These are phyloP conservation scores for Clarias gariepinus DNA, from an alignment of 2,113 vertebrate genomes.

Conservation along the genomic window DNA sequence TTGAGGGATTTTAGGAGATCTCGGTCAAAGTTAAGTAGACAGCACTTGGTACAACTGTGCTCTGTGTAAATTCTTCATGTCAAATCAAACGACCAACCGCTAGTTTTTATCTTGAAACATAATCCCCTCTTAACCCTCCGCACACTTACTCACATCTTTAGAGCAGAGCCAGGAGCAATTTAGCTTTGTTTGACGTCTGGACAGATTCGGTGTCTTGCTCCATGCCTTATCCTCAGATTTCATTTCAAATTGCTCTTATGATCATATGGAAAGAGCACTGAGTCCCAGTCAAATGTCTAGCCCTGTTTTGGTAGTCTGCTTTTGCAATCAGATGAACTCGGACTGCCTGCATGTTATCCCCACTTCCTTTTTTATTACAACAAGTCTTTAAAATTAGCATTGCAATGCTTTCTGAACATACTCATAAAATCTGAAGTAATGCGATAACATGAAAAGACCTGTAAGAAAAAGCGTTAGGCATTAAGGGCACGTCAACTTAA, in stretches of 20 bases:
- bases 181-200: constrained; percentile 55
- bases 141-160: constrained; percentile 24
- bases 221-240: constrained; percentile 24
- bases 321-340: constrained; percentile 46
- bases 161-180: constrained; percentile 54
- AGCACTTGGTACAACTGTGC: constrained; percentile 35
- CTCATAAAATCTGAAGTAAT: constrained; percentile 27
- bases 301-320: constrained; percentile 36
- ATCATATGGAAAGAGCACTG: neutral
- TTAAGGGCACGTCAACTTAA: neutral
- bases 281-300: neutral
- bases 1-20: constrained; percentile 25
- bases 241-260: constrained; percentile 33
- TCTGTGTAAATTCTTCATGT: constrained; percentile 56
- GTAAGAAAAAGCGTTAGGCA: constrained; percentile 11
- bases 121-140: constrained; percentile 41
- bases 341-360: constrained; percentile 20
- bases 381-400: constrained; percentile 35
- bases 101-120: constrained; percentile 54
- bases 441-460: neutral
- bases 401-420: constrained; percentile 11
- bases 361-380: constrained; percentile 31
- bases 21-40: constrained; percentile 43
- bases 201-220: constrained; percentile 28
- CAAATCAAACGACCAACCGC: constrained; percentile 60